These are phyloP conservation scores for Bembecia ichneumoniformis DNA, from an alignment of 2,888 invertebrate genomes.

Conservation along the genomic window DNA sequence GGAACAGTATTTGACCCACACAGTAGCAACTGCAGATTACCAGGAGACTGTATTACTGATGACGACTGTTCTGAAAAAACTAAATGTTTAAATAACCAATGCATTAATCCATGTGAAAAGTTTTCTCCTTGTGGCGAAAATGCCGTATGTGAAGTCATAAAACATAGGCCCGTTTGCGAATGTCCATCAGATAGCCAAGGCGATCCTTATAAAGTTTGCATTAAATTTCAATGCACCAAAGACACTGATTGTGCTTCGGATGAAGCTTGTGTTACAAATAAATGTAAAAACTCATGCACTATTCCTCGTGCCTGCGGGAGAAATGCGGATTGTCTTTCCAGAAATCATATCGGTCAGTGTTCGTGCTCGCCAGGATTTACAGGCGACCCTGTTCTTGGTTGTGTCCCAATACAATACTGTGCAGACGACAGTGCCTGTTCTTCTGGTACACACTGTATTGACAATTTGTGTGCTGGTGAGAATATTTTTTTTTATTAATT, in stretches of 20 bases:
- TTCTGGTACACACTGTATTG: constrained; percentile 85
- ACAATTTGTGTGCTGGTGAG: constrained; percentile 84
- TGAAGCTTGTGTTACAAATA: constrained; percentile 83
- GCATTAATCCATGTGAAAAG: constrained; percentile 83
- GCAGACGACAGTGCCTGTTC: constrained; percentile 85
- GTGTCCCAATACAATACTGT: constrained; percentile 87
- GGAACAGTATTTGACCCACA: constrained; percentile 84
- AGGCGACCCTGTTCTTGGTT: constrained; percentile 89
- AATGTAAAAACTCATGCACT: constrained; percentile 86
- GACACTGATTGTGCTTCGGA: constrained; percentile 81
- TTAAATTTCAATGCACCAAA: constrained; percentile 81
- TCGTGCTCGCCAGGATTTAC: constrained; percentile 88
- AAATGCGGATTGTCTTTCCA: constrained; percentile 81
- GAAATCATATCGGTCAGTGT: constrained; percentile 86
- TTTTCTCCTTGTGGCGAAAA: constrained; percentile 79
- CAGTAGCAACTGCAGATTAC: constrained; percentile 81
- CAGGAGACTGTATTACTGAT: constrained; percentile 86
- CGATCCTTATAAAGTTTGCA: constrained; percentile 81
- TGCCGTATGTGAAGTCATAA: constrained; percentile 79
- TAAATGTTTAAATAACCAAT: constrained; percentile 81
- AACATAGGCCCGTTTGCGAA: constrained; percentile 80
- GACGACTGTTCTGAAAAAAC: constrained; percentile 85
- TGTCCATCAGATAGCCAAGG: constrained; percentile 84
- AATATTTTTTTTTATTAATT: constrained; percentile 11
- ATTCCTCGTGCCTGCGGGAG: constrained; percentile 87